Percentiles rank a stretch among this genome's conserved stretches.
These are phyloP conservation scores for Zingel zingel DNA, from an alignment of 2,113 vertebrate genomes.

Conservation along the genomic window DNA sequence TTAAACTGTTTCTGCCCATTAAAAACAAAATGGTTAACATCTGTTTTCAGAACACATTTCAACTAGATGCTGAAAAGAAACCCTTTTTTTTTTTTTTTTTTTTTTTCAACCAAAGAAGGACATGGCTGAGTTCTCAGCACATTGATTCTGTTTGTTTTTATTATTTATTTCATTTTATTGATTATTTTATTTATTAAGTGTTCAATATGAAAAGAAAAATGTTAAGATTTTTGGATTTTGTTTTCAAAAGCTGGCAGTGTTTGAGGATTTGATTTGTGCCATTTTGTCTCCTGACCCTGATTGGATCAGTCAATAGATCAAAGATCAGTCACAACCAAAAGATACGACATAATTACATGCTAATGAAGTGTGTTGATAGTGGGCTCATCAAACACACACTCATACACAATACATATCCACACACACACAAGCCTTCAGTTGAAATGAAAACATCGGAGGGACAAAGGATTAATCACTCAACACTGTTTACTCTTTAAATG, in stretches of 20 bases:
- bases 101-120: not conserved
- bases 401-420: not conserved
- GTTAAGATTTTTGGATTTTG: not conserved
- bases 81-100: too few species aligned
- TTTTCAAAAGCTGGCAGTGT: not conserved
- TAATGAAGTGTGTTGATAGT: slow-evolving; percentile 39
- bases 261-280: not conserved
- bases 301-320: not conserved
- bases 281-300: not conserved
- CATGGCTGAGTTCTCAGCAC: not conserved
- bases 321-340: slow-evolving; percentile 30
- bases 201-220: not conserved
- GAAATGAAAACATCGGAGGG: not conserved
- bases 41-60: slow-evolving; percentile 4
- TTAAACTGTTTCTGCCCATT: not conserved
- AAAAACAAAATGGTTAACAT: not conserved
- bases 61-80: not conserved
- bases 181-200: too few species aligned
- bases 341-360: slow-evolving; percentile 35
- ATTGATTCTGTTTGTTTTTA: not conserved
- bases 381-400: not conserved
- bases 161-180: too few species aligned
- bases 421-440: not conserved
- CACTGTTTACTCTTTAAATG: slow-evolving; percentile 3
- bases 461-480: slow-evolving; percentile 43